Percentiles rank a stretch among this genome's conserved stretches.
These are phyloP conservation scores for Oceanites oceanicus DNA, from an alignment of 2,113 vertebrate species.

Conservation along the genomic window DNA sequence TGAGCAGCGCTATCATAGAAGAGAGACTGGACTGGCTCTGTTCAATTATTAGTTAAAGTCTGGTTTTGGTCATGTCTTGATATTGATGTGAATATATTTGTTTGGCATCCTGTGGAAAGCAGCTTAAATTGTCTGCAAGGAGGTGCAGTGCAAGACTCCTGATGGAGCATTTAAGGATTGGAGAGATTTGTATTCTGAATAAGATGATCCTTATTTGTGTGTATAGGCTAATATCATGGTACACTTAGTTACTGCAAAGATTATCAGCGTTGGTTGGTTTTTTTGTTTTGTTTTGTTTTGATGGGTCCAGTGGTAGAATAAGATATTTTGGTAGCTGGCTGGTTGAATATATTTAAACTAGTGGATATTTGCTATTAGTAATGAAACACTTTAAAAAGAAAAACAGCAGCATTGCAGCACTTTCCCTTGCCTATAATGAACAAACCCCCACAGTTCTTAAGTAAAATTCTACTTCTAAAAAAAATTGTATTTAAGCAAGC, in stretches of 20 bases:
- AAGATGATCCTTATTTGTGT: not conserved
- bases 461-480: not conserved
- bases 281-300: not conserved
- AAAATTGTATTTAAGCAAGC: not conserved
- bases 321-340: not conserved
- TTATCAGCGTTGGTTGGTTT: not conserved
- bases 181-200: not conserved
- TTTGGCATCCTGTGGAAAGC: not conserved
- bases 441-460: not conserved
- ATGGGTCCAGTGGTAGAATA: not conserved
- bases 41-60: not conserved
- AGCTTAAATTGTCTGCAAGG: not conserved
- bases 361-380: not conserved
- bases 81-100: not conserved
- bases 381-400: not conserved
- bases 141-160: not conserved
- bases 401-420: not conserved
- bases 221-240: not conserved
- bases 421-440: not conserved
- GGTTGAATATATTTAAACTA: not conserved
- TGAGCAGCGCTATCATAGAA: not conserved
- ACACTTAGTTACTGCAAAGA: not conserved
- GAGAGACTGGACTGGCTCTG: not conserved
- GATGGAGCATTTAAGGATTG: not conserved
- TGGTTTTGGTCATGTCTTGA: not conserved